A percentile compares a stretch with the other conserved stretches of the same genome.
Conservation (phyloP, 2,797 vertebrate genomes). For the Alcedo atthis region DNA sequence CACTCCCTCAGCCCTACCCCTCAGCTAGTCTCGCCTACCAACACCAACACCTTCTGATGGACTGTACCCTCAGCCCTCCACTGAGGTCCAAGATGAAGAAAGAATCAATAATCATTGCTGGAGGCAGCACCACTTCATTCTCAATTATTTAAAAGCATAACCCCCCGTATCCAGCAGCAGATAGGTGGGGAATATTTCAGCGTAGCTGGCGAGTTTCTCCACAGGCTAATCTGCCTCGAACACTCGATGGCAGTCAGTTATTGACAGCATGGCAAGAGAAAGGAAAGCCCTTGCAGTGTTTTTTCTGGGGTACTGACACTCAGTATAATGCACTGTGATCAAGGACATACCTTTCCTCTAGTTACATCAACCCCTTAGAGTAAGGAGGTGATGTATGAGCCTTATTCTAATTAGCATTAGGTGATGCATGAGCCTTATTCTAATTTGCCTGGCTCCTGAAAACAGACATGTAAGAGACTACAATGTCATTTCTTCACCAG, state of each 20-base stretch:
- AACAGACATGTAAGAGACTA: conserved; percentile 44
- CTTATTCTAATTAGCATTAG: neutral
- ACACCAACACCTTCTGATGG: neutral
- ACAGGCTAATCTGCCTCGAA: conserved; percentile 11
- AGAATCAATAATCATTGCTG: neutral
- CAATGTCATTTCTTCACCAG: conserved; percentile 23
- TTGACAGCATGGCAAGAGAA: neutral
- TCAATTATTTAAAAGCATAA: conserved; percentile 57
- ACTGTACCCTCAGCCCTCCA: neutral
- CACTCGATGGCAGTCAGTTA: neutral
- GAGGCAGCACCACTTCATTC: conserved; percentile 17
- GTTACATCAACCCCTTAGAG: conserved; percentile 33
- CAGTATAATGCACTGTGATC: neutral
- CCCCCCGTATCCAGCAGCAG: neutral
- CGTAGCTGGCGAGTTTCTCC: neutral
- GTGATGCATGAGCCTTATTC: conserved; percentile 13
- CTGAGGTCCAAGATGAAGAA: neutral
- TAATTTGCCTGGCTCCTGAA: conserved; percentile 44
- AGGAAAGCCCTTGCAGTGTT: neutral
- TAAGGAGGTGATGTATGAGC: conserved; percentile 22
- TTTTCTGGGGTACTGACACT: neutral
- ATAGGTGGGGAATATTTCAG: neutral
- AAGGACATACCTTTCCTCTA: conserved; percentile 31
- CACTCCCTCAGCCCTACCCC: neutral
- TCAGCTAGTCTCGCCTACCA: neutral